Percentiles rank a stretch among this genome's conserved stretches.
phyloP scores from a whole-genome alignment of 2,797 vertebrate genomes.

The Astyanax mexicanus region DNA sequence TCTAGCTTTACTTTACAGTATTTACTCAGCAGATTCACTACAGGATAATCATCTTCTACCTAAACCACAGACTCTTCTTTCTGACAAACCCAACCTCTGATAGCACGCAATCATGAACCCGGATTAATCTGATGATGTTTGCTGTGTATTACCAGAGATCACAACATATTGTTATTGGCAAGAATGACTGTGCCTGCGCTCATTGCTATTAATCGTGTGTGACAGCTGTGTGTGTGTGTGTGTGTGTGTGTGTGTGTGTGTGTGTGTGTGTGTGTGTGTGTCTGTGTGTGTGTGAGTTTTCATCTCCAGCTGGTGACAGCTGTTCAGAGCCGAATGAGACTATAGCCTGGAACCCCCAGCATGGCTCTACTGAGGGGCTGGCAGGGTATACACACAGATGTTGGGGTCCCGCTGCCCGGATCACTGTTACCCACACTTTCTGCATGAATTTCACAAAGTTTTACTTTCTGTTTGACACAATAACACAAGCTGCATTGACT shows the following conservation, averaged over 20 bases:
- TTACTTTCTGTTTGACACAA: too few species aligned
- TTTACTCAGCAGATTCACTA: too few species aligned
- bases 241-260: slow-evolving; percentile 44
- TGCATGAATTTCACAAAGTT: too few species aligned
- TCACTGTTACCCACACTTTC: background rate
- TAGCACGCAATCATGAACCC: slow-evolving; percentile 5
- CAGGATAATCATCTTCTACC: background rate
- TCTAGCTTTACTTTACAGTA: too few species aligned
- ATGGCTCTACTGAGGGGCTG: slow-evolving; percentile 22
- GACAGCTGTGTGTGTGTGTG: slow-evolving; percentile 64
- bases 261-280: slow-evolving; percentile 61
- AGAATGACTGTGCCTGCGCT: slow-evolving; percentile 32
- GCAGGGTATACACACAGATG: slow-evolving; percentile 22
- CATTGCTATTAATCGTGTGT: slow-evolving; percentile 68
- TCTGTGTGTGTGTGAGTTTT: slow-evolving; percentile 52
- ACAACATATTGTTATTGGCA: slow-evolving; percentile 36
- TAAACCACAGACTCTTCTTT: background rate
- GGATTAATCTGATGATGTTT: slow-evolving; percentile 47
- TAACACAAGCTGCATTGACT: background rate
- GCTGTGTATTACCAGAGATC: slow-evolving; percentile 31
- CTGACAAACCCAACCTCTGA: background rate
- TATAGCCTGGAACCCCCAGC: slow-evolving; percentile 17
- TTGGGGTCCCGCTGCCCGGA: background rate
- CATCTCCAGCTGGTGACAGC: slow-evolving; percentile 67
- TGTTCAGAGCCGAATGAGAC: slow-evolving; percentile 65